Conservation (phyloP, 2,888 invertebrate species). For the Platypus cylindrus region DNA sequence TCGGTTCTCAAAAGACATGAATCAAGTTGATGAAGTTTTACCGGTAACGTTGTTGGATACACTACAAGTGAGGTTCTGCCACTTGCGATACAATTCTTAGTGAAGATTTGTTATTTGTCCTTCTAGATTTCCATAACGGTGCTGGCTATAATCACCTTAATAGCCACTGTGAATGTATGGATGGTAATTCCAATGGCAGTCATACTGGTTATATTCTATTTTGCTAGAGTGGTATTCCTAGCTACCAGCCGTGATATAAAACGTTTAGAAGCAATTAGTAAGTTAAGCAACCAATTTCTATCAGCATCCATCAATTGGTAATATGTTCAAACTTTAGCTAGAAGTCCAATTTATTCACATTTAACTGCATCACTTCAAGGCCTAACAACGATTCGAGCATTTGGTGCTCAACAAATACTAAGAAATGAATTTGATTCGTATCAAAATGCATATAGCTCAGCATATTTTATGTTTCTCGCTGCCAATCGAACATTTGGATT, state of each 20-base stretch:
- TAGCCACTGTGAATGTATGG: slow-evolving; percentile 58
- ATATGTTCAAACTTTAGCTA: slow-evolving; percentile 38
- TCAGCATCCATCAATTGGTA: neutral
- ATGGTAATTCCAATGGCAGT: slow-evolving; percentile 51
- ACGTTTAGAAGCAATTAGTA: slow-evolving; percentile 54
- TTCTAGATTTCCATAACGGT: slow-evolving; percentile 49
- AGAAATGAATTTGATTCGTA: slow-evolving; percentile 47
- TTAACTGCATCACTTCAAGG: slow-evolving; percentile 64
- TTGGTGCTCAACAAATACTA: slow-evolving; percentile 49
- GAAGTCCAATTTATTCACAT: slow-evolving; percentile 67
- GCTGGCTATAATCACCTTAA: slow-evolving; percentile 57
- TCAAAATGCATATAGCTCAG: slow-evolving; percentile 54
- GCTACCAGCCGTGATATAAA: slow-evolving; percentile 62
- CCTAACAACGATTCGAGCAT: slow-evolving; percentile 60
- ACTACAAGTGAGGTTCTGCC: slow-evolving; percentile 26
- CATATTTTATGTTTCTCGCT: slow-evolving; percentile 53
- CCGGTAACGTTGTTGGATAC: slow-evolving; percentile 41
- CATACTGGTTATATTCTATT: slow-evolving; percentile 52
- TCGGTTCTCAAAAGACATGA: slow-evolving; percentile 61
- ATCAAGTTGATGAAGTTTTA: slow-evolving; percentile 41
- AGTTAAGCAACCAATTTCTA: too few species aligned
- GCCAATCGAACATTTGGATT: slow-evolving; percentile 57
- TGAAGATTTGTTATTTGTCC: slow-evolving; percentile 2
- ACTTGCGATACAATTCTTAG: neutral
- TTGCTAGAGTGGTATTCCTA: slow-evolving; percentile 56